Evolutionary conservation across 2,888 invertebrate species (phyloP).

Genomic region (Plagiodera versicolora): DNA sequence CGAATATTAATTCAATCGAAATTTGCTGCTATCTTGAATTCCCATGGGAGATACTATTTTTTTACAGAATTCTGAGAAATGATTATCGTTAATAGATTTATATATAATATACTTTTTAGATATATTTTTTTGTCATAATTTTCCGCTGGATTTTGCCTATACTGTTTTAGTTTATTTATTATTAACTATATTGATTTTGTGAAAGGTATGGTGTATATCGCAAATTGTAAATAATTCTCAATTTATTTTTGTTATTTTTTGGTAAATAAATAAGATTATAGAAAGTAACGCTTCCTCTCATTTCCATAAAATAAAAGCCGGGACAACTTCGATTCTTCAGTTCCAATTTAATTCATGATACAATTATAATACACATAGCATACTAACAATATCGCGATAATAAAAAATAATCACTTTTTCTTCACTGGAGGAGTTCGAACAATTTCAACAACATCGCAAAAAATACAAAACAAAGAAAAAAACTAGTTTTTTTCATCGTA

Average conservation of each 20-base stretch:
- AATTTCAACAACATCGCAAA: constrained; percentile 32
- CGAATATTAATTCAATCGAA: too few species aligned
- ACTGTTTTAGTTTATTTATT: neutral
- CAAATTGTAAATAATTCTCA: constrained; percentile 11
- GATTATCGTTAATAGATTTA: too few species aligned
- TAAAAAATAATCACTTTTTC: constrained; percentile 48
- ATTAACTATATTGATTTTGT: neutral
- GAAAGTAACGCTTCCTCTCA: neutral
- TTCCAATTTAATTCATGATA: constrained; percentile 47
- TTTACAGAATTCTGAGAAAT: too few species aligned
- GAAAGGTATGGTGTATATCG: neutral
- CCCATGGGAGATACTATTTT: too few species aligned
- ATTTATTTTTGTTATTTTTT: constrained; percentile 15
- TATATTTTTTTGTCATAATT: neutral
- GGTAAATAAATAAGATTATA: constrained; percentile 11
- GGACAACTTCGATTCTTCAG: constrained; percentile 8
- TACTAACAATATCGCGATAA: constrained; percentile 53
- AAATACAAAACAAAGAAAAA: constrained; percentile 18
- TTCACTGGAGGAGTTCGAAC: constrained; percentile 21
- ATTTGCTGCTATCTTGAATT: too few species aligned
- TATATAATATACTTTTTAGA: constrained; percentile 9
- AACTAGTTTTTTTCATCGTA: constrained; percentile 19
- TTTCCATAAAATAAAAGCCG: neutral
- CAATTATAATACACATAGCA: constrained; percentile 54
- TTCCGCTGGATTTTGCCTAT: constrained; percentile 3